phyloP scores from a whole-genome alignment of 1,140 invertebrate species.

The Achatina immaculata region DNA sequence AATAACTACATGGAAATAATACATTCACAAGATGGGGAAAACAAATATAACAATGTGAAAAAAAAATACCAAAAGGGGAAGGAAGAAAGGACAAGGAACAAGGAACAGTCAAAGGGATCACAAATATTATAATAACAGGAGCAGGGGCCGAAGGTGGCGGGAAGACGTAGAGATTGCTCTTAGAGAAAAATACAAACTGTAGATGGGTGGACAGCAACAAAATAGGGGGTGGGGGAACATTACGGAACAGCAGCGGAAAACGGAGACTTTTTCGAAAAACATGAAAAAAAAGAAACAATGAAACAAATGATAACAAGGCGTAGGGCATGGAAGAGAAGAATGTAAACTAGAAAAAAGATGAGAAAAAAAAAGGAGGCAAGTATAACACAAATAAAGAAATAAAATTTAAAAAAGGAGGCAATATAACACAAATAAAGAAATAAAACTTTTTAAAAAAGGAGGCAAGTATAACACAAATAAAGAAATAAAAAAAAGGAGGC shows the following conservation, averaged over 20 bases:
- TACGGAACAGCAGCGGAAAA: background rate
- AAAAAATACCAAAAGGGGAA: background rate
- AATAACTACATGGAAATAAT: background rate
- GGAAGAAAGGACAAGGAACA: too few species aligned
- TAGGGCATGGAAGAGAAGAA: background rate
- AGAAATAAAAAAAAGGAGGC: background rate
- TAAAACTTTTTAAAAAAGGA: too few species aligned
- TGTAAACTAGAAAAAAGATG: background rate
- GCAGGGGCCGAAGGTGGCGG: too few species aligned
- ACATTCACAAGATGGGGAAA: background rate
- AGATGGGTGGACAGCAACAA: too few species aligned
- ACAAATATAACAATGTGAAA: background rate
- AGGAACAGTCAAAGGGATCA: too few species aligned
- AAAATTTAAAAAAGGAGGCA: background rate
- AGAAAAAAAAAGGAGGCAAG: background rate
- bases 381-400: background rate
- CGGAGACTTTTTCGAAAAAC: too few species aligned
- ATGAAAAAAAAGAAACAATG: background rate
- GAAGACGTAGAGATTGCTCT: too few species aligned
- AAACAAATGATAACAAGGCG: background rate
- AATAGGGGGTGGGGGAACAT: too few species aligned
- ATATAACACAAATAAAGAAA: background rate
- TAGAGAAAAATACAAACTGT: too few species aligned
- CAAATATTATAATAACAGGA: too few species aligned
- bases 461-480: too few species aligned